phyloP scores from a whole-genome alignment of 92 coral and sea anemone species.

The Hydrozoanthus gracilis region DNA sequence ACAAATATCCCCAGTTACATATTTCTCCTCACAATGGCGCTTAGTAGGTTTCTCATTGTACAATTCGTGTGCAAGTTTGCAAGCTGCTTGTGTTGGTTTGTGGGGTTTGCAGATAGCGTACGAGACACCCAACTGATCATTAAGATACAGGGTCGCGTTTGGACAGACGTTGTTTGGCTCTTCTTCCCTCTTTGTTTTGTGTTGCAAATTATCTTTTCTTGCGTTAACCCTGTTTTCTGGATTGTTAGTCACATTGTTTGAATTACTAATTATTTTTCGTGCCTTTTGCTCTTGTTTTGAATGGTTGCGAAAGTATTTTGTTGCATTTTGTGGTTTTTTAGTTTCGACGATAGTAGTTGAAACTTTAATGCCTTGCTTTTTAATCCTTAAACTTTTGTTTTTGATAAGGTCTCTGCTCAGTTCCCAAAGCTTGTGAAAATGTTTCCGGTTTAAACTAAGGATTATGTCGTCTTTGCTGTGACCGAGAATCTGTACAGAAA shows the following conservation, averaged over 20 bases:
- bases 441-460: not conserved
- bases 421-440: not conserved
- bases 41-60: not conserved
- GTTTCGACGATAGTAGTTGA: not conserved
- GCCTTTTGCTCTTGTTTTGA: not conserved
- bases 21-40: not conserved
- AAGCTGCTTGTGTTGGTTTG: constrained; percentile 14
- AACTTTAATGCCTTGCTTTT: too few relatives aligned
- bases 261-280: too few relatives aligned
- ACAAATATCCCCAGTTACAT: constrained; percentile 16
- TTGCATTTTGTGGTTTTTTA: not conserved
- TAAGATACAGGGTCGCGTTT: not conserved
- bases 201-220: not conserved
- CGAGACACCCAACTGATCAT: not conserved
- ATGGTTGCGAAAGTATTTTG: not conserved
- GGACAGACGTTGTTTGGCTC: not conserved
- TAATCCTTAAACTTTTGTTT: not conserved
- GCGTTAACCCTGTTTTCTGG: not conserved
- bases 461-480: not conserved
- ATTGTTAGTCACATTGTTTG: not conserved
- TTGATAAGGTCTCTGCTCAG: not conserved
- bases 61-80: constrained; percentile 26
- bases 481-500: not conserved
- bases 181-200: not conserved
- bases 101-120: constrained; percentile 30